Evolutionary conservation across 2,797 vertebrate genomes (phyloP).

Genomic region (Babyrousa celebensis): DNA sequence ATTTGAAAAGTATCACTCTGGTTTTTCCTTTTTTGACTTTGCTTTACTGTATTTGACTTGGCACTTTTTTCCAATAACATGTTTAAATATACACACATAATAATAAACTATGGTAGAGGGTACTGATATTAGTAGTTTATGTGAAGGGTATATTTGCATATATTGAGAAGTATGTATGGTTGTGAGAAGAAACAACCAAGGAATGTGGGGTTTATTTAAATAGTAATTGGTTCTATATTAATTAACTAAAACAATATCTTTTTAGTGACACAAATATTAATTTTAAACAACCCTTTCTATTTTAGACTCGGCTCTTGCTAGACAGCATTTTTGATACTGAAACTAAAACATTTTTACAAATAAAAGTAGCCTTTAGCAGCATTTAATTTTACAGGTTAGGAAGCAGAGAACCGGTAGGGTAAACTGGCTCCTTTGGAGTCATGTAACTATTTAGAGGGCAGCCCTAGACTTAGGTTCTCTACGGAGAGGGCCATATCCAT

Average conservation of each 20-base stretch:
- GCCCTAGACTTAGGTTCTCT: not conserved
- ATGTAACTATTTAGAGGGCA: not conserved
- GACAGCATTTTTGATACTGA: conserved; percentile 40
- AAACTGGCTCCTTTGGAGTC: not conserved
- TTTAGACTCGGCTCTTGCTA: conserved; percentile 51
- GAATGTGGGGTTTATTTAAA: conserved; percentile 46
- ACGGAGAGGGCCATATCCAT: not conserved
- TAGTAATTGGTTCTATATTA: conserved; percentile 35
- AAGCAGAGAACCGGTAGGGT: not conserved
- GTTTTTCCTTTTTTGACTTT: conserved; percentile 31
- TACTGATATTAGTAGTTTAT: not conserved
- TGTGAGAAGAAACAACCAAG: conserved; percentile 65
- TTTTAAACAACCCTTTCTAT: conserved; percentile 53
- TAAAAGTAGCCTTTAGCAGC: conserved; percentile 13
- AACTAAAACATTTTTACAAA: conserved; percentile 56
- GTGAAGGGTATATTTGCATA: not conserved
- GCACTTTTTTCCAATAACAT: not conserved
- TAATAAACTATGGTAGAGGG: not conserved
- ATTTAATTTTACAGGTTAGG: conserved; percentile 24
- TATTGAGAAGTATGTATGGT: not conserved
- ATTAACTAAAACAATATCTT: conserved; percentile 40
- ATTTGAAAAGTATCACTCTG: conserved; percentile 25
- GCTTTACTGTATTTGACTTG: conserved; percentile 47
- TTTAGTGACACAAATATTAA: conserved; percentile 40
- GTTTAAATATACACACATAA: not conserved